Evolutionary conservation across 2,888 invertebrate species (phyloP), one percentile per base, ranked within the genome.

Genomic region (Melipona bicolor): DNA sequence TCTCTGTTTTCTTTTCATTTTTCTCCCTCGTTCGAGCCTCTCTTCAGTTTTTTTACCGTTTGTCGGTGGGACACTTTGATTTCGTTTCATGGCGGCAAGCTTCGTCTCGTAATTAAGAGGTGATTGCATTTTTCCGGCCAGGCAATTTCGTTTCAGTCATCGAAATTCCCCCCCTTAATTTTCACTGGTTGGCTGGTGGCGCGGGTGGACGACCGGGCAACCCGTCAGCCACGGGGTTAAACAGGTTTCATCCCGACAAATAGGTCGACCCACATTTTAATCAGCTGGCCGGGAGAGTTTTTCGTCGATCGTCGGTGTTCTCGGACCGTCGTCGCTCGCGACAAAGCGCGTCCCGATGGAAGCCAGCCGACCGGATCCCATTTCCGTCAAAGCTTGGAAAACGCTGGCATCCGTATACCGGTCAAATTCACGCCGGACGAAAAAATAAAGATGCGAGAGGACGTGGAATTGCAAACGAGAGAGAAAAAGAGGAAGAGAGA

Each of bases 141-240:
- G 24, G 36, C 65, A 76, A 81, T 81, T 67, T 76, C 84, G 76
- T 84, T 83, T 72, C 75, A 36, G 67, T 79, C 76, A 76, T 75
- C 72, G 79, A 76, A 83, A 79, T 61, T 81, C 75, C n/a, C n/a
- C 50, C 15, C 52, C 17, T 19, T 36, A 27, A 64, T 36, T 76
- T 64, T 61, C 65, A 27, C 52, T 17, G 43, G 15, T 19, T 19
- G n/a, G 43, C 59, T 95, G 96, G 97, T 62, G 15, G 3, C 68
- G 75, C 59, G 56, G 5, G 49, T 27, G 0, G 15, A 2, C 52
- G 21, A 52, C 21, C 54, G 65, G 72, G 6, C 6, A 32, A 27
- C 27, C 17, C 24, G 27, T 27, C 27, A 32, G 17, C 43, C 13
- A 9, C 5, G 19, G 43, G 65, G 59, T 77, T 77, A 81, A 79